Base-by-base conservation (phyloP, 2,797 vertebrate species). In the Odontamblyopus lacepedii region DNA sequence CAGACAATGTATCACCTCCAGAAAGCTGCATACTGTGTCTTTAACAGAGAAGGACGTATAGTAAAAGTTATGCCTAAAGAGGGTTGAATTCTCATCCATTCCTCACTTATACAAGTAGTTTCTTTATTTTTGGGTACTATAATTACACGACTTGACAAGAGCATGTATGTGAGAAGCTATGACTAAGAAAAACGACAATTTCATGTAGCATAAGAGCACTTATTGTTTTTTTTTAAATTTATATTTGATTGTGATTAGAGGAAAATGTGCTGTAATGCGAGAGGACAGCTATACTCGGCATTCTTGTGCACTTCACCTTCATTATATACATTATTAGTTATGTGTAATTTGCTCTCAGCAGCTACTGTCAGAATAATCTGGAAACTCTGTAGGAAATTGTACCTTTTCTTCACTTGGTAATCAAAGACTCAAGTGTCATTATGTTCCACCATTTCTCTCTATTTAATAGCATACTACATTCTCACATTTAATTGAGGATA, bases 401-500 rank as follows among this genome's bases (percentile, higher is more conserved):
- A 2, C 0, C 9, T 35, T 66, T 71, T 62, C 15, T 57, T 68
- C 63, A 75, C 75, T 69, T 26, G 13, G 44, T 48, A 35, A 50
- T 35, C 27, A 67, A 72, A 16, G 62, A 19, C 30, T 53, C 41
- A 13, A 9, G 38, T 59, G 26, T 66, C 23, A 29, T 50, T 41
- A 27, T 64, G 38, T 44, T 44, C 38, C 23, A 63, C 18, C 13
- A 9, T 63, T 62, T 32, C 7, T 18, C 16, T 6, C 66, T 63
- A 63, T 35, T 41, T 38, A 44, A 48, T 44, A 72, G 51, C 69
- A 15, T 18, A 55, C 15, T 68, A 73, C 19, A 55, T 67, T 53
- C 7, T 60, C 59, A 27, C 27, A 32, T 26, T 63, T 69, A 67
- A 26, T 71, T 78, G 27, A 56, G 27, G 38, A 63, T n/a, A 67